These are phyloP conservation scores for Prosopocoilus inquinatus DNA, from an alignment of 2,888 invertebrate species.

Conservation along the genomic window DNA sequence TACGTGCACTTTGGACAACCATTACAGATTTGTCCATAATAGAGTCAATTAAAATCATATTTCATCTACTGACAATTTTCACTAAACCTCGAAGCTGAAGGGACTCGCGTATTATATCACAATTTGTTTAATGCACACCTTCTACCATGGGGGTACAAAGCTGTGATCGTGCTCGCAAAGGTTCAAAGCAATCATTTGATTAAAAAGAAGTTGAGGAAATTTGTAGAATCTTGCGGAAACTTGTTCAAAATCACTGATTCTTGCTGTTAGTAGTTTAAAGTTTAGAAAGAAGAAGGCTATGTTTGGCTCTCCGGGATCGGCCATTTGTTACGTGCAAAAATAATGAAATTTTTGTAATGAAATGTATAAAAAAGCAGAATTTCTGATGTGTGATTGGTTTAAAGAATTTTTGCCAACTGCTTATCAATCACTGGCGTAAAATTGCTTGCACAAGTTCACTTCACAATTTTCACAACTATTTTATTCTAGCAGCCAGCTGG, in stretches of 20 bases:
- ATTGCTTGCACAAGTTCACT: too few species aligned
- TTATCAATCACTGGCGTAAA: too few species aligned
- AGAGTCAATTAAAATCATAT: not conserved
- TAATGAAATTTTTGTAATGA: slow-evolving; percentile 6
- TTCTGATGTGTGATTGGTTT: too few species aligned
- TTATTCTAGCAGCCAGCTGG: too few species aligned
- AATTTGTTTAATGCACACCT: not conserved
- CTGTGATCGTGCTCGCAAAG: slow-evolving; percentile 45
- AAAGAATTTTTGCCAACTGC: too few species aligned
- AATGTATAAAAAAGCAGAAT: not conserved
- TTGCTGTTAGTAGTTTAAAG: slow-evolving; percentile 13
- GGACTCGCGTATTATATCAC: not conserved
- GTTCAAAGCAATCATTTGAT: slow-evolving; percentile 34
- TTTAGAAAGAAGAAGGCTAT: not conserved
- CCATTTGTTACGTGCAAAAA: slow-evolving; percentile 14
- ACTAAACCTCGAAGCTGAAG: not conserved
- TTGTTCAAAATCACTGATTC: slow-evolving; percentile 15
- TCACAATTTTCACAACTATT: too few species aligned
- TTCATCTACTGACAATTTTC: too few species aligned
- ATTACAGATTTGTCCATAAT: not conserved
- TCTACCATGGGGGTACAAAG: slow-evolving; percentile 47
- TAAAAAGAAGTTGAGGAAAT: slow-evolving; percentile 25
- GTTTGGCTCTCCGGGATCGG: slow-evolving; percentile 13
- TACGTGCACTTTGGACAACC: not conserved
- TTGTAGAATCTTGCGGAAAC: slow-evolving; percentile 2